Conservation (phyloP, 2,888 invertebrate species). For the Syrphus vitripennis region DNA sequence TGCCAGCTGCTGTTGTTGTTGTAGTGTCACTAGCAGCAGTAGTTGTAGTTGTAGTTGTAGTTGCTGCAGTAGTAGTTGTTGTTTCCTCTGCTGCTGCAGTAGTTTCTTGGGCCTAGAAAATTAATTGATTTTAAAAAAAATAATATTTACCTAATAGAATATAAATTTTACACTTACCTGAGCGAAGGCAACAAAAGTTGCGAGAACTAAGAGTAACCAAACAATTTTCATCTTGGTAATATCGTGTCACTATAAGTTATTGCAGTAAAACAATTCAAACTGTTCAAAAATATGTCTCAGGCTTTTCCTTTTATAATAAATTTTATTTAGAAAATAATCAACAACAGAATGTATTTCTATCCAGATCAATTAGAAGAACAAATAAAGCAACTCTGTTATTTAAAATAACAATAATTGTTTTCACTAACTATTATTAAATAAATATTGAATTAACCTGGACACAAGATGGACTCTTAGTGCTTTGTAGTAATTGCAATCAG, state of each 20-base stretch:
- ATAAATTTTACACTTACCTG: neutral
- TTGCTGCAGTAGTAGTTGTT: neutral
- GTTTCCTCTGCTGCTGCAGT: neutral
- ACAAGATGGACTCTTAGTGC: neutral
- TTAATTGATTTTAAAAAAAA: neutral
- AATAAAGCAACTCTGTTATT: neutral
- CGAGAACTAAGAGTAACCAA: constrained; percentile 14
- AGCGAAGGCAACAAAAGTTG: neutral
- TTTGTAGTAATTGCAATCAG: constrained; percentile 1
- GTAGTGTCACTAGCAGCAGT: neutral
- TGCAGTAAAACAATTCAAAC: neutral
- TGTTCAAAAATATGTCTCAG: neutral
- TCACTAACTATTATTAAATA: neutral
- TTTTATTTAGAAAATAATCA: neutral
- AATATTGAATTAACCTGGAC: neutral
- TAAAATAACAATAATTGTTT: neutral
- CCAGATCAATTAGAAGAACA: neutral
- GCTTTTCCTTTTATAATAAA: constrained; percentile 12
- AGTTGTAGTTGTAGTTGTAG: neutral
- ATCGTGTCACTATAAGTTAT: neutral
- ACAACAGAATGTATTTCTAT: neutral
- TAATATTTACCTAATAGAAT: neutral
- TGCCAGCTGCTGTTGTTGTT: neutral
- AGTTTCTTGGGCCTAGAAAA: neutral
- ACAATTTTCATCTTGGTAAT: constrained; percentile 34